Evolutionary conservation across 2,113 vertebrate species (phyloP), one percentile per base, ranked within the genome.

Genomic region (Cyprinodon brontotheroides): DNA sequence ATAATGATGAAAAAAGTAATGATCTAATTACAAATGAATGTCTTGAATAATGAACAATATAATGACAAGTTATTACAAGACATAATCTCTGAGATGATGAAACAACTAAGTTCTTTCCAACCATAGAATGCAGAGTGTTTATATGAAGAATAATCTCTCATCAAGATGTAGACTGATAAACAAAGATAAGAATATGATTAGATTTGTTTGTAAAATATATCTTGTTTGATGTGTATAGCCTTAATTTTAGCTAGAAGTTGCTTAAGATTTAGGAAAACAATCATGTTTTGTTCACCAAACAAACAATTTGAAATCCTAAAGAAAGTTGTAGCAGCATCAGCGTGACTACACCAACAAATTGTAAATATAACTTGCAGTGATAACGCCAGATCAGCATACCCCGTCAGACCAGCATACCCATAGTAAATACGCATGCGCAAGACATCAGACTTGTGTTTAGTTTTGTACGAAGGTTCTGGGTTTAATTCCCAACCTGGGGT

Each of bases 31-130:
- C 47, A 65, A 64, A 67, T 77, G 37, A 78, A 75, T 63, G 50
- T 75, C 63, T 63, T 1, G 5, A 64, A 71, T 63, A 77, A 83
- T 77, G 65, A 65, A 41, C 41, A 64, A 22, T 40, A 37, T 74
- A 71, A 79, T 77, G 10, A 78, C 69, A 77, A 70, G 53, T 36
- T 12, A 65, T 77, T 39, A 72, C 61, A 74, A 40, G 64, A 39
- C 12, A 61, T 77, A 79, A 79, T 86, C 22, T 53, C 29, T 15
- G 74, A n/a, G 4, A 57, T 60, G 65, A 39, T 61, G 37, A 60
- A 29, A 22, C 45, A 41, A 63, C 61, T 61, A 47, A 50, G 37
- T 76, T 50, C 11, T n/a, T 69, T 76, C 78, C 29, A 53, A 39
- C 66, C 12, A 53, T 53, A 11, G 37, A 57, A 80, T 67, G 64